Evolutionary conservation across 2,888 invertebrate species (phyloP).

Genomic region (Julus scanicus): DNA sequence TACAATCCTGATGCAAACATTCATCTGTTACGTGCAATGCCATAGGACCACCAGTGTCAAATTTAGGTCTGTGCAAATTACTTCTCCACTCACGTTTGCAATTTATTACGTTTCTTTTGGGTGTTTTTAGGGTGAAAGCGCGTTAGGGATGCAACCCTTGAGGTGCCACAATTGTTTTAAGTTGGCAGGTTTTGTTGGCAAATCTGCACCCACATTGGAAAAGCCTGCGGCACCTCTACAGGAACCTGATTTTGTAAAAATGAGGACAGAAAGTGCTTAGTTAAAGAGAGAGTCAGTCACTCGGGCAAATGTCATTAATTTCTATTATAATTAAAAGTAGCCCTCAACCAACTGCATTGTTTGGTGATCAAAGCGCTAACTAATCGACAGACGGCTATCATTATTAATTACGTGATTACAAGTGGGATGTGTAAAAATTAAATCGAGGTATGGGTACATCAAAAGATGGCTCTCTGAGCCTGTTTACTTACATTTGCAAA

Average conservation of each 20-base stretch:
- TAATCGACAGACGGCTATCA: not conserved
- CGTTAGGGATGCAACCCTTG: not conserved
- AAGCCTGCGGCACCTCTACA: too few species aligned
- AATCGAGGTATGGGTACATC: too few species aligned
- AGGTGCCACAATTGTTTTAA: slow-evolving; percentile 6
- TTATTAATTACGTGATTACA: not conserved
- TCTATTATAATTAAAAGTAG: not conserved
- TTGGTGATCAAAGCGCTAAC: not conserved
- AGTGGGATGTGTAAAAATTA: too few species aligned
- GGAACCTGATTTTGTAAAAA: not conserved
- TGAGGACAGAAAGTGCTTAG: not conserved
- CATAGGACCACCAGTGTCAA: slow-evolving; percentile 6
- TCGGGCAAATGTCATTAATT: not conserved
- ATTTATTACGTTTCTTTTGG: not conserved
- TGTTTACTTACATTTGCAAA: not conserved
- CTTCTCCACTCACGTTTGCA: not conserved
- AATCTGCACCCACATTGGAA: not conserved
- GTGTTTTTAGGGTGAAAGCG: not conserved
- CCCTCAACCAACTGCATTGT: not conserved
- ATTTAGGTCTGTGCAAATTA: not conserved
- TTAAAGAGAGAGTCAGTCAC: too few species aligned
- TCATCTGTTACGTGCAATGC: not conserved
- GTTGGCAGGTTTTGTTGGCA: not conserved
- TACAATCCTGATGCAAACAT: not conserved
- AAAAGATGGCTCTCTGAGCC: not conserved